Evolutionary conservation across 2,113 vertebrate species (phyloP), one percentile per base, ranked within the genome.

Genomic region (Lampris incognitus): DNA sequence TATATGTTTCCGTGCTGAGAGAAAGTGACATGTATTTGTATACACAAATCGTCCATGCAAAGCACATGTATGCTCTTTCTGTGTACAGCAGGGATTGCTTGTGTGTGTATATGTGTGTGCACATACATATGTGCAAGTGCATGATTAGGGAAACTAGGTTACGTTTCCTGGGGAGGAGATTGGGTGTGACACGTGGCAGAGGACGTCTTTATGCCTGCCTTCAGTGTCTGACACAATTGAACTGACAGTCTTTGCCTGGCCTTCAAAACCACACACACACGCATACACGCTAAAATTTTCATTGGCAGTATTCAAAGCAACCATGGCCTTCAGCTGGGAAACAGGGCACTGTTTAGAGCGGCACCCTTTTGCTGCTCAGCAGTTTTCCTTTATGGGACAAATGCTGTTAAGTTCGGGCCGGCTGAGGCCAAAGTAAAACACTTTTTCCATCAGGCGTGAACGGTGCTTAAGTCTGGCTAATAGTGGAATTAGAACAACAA

Each of bases 131-230:
- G 74, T 57, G n/a, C 54, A 40, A 63, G 68, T 60, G 60, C 39
- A 57, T 55, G 65, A 60, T 72, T 42, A 1, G 55, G 66, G 46
- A 88, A 88, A 86, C 61, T 88, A 82, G 88, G 88, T 88, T 92
- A 90, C 0, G 67, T 80, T 89, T 90, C 83, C 85, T 76, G 61
- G 75, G 89, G 84, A 82, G 73, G 79, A 77, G 83, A 89, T 79
- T 76, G 75, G 65, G 65, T 65, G 79, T 51, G 88, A 91, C 91
- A 85, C 71, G 42, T 80, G 78, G 82, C 79, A 85, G 82, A 88
- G 74, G 72, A 88, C 85, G 84, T 81, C 78, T 84, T 78, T 72
- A 85, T 7, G 40, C 76, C 60, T 85, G 82, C 78, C 61, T 76
- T 70, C 62, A 80, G 37, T 1, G n/a, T 59, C 73, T 61, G 56